phyloP scores from a whole-genome alignment of 2,113 vertebrate species.

The Gobius niger region DNA sequence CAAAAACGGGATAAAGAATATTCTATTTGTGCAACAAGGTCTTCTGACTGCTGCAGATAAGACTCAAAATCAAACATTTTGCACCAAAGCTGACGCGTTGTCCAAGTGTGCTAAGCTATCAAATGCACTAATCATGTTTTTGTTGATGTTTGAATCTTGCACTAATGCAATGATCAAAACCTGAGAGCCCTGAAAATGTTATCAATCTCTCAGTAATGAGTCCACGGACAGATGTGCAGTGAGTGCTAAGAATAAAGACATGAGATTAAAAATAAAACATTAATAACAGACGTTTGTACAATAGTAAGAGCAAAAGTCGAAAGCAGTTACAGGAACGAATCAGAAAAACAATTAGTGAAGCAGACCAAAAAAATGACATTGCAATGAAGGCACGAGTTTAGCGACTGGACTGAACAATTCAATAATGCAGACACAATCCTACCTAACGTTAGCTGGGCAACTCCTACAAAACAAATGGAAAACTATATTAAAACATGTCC shows the following conservation, averaged over 20 bases:
- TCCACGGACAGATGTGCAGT: conserved; percentile 46
- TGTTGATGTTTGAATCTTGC: no score
- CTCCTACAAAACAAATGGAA: conserved; percentile 75
- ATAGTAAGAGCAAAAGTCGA: conserved; percentile 37
- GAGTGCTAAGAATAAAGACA: conserved; percentile 43
- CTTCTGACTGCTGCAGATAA: no score
- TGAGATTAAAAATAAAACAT: conserved; percentile 51
- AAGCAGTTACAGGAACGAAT: conserved; percentile 62
- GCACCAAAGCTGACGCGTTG: no score
- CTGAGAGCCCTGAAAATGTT: not conserved
- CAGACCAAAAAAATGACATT: conserved; percentile 60
- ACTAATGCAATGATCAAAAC: no score
- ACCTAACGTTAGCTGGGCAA: conserved; percentile 82
- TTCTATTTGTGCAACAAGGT: no score
- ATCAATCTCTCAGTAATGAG: conserved; percentile 42
- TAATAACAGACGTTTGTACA: conserved; percentile 16
- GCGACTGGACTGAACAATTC: conserved; percentile 64
- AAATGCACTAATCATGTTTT: no score
- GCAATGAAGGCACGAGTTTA: conserved; percentile 71
- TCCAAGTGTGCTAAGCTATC: no score
- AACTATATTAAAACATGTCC: conserved; percentile 47
- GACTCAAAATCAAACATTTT: no score
- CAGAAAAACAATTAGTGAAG: conserved; percentile 60
- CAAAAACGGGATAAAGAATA: no score
- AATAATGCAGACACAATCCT: conserved; percentile 74